Conservation (phyloP, 2,113 vertebrate species). For the Mormoops blainvillei region DNA sequence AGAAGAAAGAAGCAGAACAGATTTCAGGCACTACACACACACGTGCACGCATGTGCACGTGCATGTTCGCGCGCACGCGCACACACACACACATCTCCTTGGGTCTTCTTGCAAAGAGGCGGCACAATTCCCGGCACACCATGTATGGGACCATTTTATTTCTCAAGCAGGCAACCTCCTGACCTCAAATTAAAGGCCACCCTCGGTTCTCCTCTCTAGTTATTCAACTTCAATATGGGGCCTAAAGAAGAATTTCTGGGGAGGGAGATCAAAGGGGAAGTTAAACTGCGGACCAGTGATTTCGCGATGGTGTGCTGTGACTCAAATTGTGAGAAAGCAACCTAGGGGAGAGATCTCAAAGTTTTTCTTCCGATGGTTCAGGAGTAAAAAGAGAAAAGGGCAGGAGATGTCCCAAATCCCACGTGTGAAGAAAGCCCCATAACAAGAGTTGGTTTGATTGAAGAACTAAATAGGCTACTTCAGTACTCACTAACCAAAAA, state of each 20-base stretch:
- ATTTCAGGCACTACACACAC: not conserved
- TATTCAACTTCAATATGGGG: not conserved
- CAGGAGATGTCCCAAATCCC: not conserved
- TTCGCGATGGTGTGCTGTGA: not conserved
- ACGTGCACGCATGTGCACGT: not conserved
- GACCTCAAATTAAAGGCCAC: not conserved
- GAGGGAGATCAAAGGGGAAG: not conserved
- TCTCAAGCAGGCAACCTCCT: not conserved
- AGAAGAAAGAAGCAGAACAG: not conserved
- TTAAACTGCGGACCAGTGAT: conserved; percentile 14
- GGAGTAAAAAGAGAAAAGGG: not conserved
- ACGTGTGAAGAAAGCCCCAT: not conserved
- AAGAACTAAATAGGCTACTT: not conserved
- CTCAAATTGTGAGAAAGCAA: not conserved
- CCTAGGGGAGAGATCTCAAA: not conserved
- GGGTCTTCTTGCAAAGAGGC: not conserved
- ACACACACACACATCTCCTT: not conserved
- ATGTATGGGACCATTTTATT: not conserved
- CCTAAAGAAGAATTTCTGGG: not conserved
- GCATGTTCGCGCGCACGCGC: no score
- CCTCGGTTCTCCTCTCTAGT: not conserved
- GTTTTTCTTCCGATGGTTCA: not conserved
- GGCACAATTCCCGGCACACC: not conserved
- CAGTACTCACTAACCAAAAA: not conserved
- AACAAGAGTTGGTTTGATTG: not conserved